These are phyloP conservation scores for Thomomys bottae DNA, from an alignment of 2,113 vertebrate species.

Conservation along the genomic window DNA sequence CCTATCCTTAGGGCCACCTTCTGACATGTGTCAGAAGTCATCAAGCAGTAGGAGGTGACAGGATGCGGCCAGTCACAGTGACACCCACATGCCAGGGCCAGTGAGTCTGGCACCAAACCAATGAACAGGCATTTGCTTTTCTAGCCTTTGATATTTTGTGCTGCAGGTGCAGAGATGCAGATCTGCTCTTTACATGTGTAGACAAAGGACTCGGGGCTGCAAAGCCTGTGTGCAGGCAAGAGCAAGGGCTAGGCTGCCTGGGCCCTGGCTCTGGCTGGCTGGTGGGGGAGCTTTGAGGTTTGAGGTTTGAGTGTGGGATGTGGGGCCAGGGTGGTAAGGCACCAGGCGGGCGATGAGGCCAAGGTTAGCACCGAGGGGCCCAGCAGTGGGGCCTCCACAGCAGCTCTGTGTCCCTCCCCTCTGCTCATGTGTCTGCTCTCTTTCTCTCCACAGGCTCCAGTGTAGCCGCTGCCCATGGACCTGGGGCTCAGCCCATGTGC, in stretches of 20 bases:
- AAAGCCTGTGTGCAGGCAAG: neutral
- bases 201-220: rapidly evolving
- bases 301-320: neutral
- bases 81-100: neutral
- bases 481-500: constrained; percentile 35
- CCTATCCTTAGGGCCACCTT: neutral
- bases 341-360: neutral
- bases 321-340: neutral
- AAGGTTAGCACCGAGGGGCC: neutral
- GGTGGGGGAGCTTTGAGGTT: neutral
- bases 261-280: neutral
- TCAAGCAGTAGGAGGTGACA: neutral
- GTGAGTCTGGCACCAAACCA: rapidly evolving
- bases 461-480: constrained; percentile 35
- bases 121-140: no score
- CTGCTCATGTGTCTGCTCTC: neutral
- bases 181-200: no score
- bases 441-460: constrained; percentile 15
- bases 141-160: rapidly evolving
- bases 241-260: neutral
- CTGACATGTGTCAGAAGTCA: neutral
- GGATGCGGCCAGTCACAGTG: neutral
- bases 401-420: neutral
- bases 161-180: neutral
- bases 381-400: neutral